Evolutionary conservation across 30 jellyfish, hydroid and myxozoan genomes (phyloP).

Genomic region (Phacellophora camtschatica): DNA sequence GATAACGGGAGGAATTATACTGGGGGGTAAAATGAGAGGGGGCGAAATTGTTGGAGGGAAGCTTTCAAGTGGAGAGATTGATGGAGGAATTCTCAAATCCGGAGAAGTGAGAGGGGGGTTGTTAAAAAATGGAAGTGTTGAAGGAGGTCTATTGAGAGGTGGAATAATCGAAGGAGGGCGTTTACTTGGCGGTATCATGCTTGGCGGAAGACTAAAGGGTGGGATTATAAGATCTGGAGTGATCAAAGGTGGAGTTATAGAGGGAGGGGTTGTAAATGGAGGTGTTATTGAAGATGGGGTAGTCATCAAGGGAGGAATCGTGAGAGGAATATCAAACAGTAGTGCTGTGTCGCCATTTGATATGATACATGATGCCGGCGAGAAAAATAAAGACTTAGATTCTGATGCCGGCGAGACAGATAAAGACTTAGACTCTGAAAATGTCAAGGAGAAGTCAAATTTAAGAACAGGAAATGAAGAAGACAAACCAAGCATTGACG

Average conservation of each 20-base stretch:
- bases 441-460: background rate
- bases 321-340: slow-evolving; percentile 41
- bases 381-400: background rate
- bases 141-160: slow-evolving; percentile 88
- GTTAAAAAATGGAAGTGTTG: slow-evolving; percentile 82
- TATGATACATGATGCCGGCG: background rate
- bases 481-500: too few relatives aligned
- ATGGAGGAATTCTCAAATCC: slow-evolving; percentile 86
- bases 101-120: slow-evolving; percentile 91
- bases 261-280: slow-evolving; percentile 93
- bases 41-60: slow-evolving; percentile 88
- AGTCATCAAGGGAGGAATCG: slow-evolving; percentile 87
- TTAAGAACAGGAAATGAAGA: background rate
- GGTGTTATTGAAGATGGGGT: slow-evolving; percentile 97
- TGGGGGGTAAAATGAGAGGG: slow-evolving; percentile 87
- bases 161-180: slow-evolving; percentile 96
- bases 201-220: slow-evolving; percentile 89
- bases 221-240: slow-evolving; percentile 89
- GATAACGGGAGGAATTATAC: slow-evolving; percentile 71
- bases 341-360: background rate
- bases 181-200: slow-evolving; percentile 93
- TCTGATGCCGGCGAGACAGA: background rate
- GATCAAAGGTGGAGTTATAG: slow-evolving; percentile 88
- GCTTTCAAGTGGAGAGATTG: slow-evolving; percentile 80
- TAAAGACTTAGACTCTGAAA: too few relatives aligned